Base-by-base conservation (phyloP, 2,113 vertebrate species). In the Dromaius novaehollandiae region DNA sequence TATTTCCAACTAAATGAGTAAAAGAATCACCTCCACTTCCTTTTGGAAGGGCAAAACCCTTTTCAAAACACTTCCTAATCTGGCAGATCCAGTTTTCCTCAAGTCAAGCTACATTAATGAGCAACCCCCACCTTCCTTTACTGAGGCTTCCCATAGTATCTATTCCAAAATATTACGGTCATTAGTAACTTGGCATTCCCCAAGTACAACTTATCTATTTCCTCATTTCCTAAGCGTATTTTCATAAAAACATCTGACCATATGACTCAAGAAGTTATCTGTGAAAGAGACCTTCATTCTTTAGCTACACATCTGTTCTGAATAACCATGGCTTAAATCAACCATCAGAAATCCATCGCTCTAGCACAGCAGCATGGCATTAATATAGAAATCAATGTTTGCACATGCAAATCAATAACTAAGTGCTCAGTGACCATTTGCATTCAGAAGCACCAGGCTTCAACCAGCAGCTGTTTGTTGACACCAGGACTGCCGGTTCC, bases 151-250 rank as follows among this genome's bases (percentile, higher is more conserved):
- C 63, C 61, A 82, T 69, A 92, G 71, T 76, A 87, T 63, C 82
- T 69, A 89, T 61, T 82, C 63, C 32, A 60, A 96, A 91, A 94
- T 85, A 82, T 76, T 88, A 44, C 85, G 85, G 90, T 30, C 73
- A 71, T 80, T 82, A 73, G 89, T 90, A 85, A 95, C 81, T 51
- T 89, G 78, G 44, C 70, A 51, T 61, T 92, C 87, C 89, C 89
- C 40, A 32, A 84, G 91, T 21, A 48, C 46, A 82, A 78, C 68
- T 92, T 86, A 86, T 87, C 20, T 34, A 11, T 91, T 82, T 86
- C 85, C 78, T 95, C 78, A 56, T 88, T 94, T 91, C 87, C 93
- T 70, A 40, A 82, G 87, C 82, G 63, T 1, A 30, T 74, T 63
- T 83, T 53, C 75, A 66, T 28, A 65, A 63, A 70, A 95, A 82